Percentiles rank a stretch among this genome's conserved stretches.
Conservation (phyloP, 2,888 invertebrate genomes). For the Calameuta idolon region DNA sequence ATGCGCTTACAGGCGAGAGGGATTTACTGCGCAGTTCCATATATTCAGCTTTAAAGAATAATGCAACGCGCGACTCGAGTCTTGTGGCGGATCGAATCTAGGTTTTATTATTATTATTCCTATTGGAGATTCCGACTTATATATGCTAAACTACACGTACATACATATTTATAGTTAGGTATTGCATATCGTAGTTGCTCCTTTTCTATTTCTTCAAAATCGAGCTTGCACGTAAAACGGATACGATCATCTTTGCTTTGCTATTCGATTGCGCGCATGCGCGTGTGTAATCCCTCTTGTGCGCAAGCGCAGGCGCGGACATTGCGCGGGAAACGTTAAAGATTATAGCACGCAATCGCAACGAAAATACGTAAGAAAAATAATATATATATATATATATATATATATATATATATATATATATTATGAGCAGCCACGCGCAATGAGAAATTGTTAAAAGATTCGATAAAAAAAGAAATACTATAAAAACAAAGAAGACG, state of each 20-base stretch:
- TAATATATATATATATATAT: neutral
- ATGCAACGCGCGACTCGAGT: neutral
- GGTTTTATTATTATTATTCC: neutral
- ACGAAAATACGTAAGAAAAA: neutral
- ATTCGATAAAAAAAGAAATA: conserved; percentile 18
- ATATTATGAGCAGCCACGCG: neutral
- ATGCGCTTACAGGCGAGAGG: neutral
- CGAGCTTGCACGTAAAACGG: neutral
- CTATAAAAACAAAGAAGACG: conserved; percentile 19
- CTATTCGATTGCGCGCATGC: neutral
- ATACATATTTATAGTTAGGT: neutral
- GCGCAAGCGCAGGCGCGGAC: neutral
- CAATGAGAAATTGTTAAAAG: neutral
- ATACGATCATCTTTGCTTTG: neutral
- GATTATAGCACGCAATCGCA: neutral
- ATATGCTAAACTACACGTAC: neutral
- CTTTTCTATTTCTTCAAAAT: neutral
- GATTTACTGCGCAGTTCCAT: neutral
- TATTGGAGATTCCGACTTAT: neutral
- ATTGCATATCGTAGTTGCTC: neutral
- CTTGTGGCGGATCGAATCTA: neutral
- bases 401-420: neutral
- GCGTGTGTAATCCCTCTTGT: neutral
- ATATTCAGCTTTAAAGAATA: neutral
- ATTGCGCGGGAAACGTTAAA: neutral